phyloP scores from a whole-genome alignment of 1,140 invertebrate genomes.

The Neuroterus valhalla region DNA sequence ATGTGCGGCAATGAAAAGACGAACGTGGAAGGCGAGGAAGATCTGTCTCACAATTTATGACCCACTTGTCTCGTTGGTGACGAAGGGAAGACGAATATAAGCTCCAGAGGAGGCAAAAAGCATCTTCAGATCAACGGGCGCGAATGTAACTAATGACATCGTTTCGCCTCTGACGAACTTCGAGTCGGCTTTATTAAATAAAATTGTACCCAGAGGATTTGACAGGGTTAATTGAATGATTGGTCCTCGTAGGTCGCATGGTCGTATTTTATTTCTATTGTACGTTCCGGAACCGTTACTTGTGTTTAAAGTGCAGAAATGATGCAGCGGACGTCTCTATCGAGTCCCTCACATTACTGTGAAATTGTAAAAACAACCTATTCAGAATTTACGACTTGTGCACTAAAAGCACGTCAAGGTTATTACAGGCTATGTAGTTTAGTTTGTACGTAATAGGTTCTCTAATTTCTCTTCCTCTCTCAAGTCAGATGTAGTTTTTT shows the following conservation, averaged over 20 bases:
- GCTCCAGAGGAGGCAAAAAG: neutral
- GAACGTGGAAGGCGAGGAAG: conserved; percentile 28
- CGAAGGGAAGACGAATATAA: neutral
- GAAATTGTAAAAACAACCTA: too few relatives aligned
- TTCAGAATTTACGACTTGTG: too few relatives aligned
- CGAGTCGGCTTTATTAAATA: conserved; percentile 69
- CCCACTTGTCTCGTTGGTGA: neutral
- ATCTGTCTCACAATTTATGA: neutral
- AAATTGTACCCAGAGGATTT: conserved; percentile 67
- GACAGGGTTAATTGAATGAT: conserved; percentile 71
- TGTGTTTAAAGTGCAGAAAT: conserved; percentile 19
- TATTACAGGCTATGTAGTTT: too few relatives aligned
- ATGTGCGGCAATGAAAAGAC: conserved; percentile 3
- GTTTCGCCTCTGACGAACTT: conserved; percentile 1
- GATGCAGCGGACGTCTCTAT: too few relatives aligned
- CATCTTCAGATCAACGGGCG: neutral
- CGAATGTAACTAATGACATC: conserved; percentile 6
- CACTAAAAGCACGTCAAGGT: too few relatives aligned
- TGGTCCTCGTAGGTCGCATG: conserved; percentile 59
- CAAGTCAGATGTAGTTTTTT: too few relatives aligned
- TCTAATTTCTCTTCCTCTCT: too few relatives aligned
- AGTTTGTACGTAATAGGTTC: too few relatives aligned
- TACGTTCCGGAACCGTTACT: conserved; percentile 31
- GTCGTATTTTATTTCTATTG: conserved; percentile 44
- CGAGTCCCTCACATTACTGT: too few relatives aligned